phyloP scores from a whole-genome alignment of 2,113 vertebrate species.

The Chiloscyllium plagiosum region DNA sequence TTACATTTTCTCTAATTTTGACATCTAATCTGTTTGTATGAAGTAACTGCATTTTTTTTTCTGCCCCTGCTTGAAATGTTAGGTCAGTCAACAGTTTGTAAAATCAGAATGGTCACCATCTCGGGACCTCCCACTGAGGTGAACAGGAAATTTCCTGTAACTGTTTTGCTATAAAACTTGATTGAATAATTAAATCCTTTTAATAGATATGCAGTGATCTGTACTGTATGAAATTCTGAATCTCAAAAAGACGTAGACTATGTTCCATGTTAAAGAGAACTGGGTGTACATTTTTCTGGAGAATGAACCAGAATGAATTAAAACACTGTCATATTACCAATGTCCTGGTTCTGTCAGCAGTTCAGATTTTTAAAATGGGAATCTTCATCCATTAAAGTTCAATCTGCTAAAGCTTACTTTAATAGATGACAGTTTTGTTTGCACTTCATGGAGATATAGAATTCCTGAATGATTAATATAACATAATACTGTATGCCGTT shows the following conservation, averaged over 20 bases:
- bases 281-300: background rate
- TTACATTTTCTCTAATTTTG: slow-evolving; percentile 41
- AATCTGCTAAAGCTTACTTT: background rate
- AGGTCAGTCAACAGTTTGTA: background rate
- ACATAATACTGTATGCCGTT: background rate
- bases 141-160: background rate
- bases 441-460: background rate
- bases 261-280: background rate
- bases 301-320: background rate
- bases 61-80: background rate
- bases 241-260: background rate
- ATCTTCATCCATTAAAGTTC: background rate
- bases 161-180: background rate
- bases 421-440: background rate
- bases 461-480: background rate
- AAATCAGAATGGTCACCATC: background rate
- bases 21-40: background rate
- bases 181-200: background rate
- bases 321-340: background rate
- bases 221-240: background rate
- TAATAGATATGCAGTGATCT: background rate
- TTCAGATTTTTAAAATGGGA: background rate
- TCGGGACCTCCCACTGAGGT: background rate
- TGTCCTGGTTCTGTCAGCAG: background rate
- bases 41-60: background rate